Percentiles rank a stretch among this genome's conserved stretches.
phyloP scores from a whole-genome alignment of 2,797 vertebrate species.

The Paramormyrops hopkinsi region DNA sequence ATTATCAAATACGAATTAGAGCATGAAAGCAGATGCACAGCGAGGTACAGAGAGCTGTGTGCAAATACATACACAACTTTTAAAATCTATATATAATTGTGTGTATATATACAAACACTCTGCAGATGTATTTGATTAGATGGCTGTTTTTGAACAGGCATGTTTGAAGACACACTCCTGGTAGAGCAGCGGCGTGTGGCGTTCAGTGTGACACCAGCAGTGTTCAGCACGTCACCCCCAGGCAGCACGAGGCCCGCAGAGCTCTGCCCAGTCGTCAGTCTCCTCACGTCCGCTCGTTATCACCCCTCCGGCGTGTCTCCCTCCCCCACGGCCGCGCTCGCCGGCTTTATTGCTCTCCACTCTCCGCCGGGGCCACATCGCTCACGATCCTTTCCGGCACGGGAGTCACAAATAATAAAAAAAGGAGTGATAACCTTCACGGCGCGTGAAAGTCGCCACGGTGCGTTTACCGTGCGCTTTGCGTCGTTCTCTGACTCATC shows the following conservation, averaged over 20 bases:
- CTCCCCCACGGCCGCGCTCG: background rate
- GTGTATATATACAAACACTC: background rate
- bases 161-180: background rate
- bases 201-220: background rate
- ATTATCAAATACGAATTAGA: background rate
- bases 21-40: background rate
- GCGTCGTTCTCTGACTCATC: background rate
- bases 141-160: background rate
- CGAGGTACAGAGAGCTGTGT: background rate
- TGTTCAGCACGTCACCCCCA: background rate
- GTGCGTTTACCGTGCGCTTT: background rate
- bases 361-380: background rate
- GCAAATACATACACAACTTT: background rate
- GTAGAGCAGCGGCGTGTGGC: background rate
- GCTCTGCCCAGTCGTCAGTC: background rate
- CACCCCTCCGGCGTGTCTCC: background rate
- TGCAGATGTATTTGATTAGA: background rate
- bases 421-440: background rate
- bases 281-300: constrained; percentile 1
- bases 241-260: background rate
- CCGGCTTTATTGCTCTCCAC: background rate
- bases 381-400: background rate
- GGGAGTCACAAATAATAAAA: background rate
- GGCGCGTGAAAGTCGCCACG: background rate
- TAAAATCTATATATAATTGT: background rate